phyloP scores from a whole-genome alignment of 2,888 invertebrate species.

The Lithosia quadra region DNA sequence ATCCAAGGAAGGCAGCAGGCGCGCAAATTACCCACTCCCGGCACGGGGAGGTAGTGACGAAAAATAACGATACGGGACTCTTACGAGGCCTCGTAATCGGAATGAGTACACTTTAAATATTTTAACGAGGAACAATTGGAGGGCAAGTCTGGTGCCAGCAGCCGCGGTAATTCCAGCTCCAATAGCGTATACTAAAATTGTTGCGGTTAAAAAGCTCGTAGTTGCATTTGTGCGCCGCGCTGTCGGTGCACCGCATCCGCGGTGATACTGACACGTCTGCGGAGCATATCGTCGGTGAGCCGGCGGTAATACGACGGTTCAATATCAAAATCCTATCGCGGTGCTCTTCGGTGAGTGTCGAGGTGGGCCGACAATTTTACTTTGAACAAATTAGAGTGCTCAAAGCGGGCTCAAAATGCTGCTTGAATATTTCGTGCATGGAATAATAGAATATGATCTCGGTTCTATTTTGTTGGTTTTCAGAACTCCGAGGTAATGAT shows the following conservation, averaged over 20 bases:
- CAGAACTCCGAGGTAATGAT: slow-evolving; percentile 86
- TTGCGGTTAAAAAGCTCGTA: too few species aligned
- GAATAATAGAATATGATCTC: slow-evolving; percentile 88
- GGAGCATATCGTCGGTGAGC: slow-evolving; percentile 63
- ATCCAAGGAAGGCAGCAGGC: too few species aligned
- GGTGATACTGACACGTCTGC: slow-evolving; percentile 65
- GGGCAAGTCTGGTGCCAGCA: too few species aligned
- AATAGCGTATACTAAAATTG: slow-evolving; percentile 85
- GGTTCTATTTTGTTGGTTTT: slow-evolving; percentile 86
- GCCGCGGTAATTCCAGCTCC: slow-evolving; percentile 91
- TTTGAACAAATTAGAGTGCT: slow-evolving; percentile 90
- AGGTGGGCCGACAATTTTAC: slow-evolving; percentile 84
- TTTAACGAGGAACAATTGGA: too few species aligned
- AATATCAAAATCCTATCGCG: too few species aligned
- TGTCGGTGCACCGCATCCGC: slow-evolving; percentile 78
- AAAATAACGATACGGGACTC: slow-evolving; percentile 89
- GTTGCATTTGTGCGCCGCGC: slow-evolving; percentile 78
- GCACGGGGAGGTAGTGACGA: slow-evolving; percentile 87
- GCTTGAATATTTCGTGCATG: slow-evolving; percentile 80
- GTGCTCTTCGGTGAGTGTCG: slow-evolving; percentile 58
- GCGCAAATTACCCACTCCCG: neutral
- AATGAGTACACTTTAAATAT: too few species aligned
- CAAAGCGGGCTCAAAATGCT: slow-evolving; percentile 85
- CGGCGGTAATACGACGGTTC: slow-evolving; percentile 57
- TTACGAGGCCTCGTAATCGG: slow-evolving; percentile 21